Percentiles rank a stretch among this genome's conserved stretches.
Evolutionary conservation across 2,888 invertebrate species (phyloP).

Genomic region (Drosophila helvetica): DNA sequence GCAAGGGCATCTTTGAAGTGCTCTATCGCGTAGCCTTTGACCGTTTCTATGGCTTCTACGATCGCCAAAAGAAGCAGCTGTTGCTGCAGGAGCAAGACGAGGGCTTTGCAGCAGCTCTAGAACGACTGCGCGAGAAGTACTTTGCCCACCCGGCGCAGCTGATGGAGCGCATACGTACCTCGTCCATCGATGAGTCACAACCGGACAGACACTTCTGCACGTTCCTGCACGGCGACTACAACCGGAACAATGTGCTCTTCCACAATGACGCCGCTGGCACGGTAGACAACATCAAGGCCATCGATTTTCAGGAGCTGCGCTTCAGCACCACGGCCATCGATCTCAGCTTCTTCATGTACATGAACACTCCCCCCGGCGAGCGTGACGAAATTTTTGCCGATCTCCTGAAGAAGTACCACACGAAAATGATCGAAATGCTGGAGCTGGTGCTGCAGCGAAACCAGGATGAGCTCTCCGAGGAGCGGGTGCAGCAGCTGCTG

Average conservation of each 20-base stretch:
- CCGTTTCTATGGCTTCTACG: constrained; percentile 80
- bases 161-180: constrained; percentile 74
- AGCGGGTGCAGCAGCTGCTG: constrained; percentile 47
- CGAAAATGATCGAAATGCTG: constrained; percentile 66
- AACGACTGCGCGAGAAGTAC: constrained; percentile 69
- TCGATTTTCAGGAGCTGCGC: constrained; percentile 83
- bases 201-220: constrained; percentile 75
- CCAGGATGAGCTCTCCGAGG: constrained; percentile 32
- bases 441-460: constrained; percentile 65
- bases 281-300: constrained; percentile 77
- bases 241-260: constrained; percentile 83
- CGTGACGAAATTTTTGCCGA: constrained; percentile 70
- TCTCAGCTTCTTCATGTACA: constrained; percentile 81
- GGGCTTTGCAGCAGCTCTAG: constrained; percentile 53
- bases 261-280: constrained; percentile 58
- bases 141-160: constrained; percentile 72
- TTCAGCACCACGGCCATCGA: constrained; percentile 81
- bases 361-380: constrained; percentile 74
- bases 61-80: constrained; percentile 58
- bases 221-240: constrained; percentile 82
- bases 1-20: constrained; percentile 70
- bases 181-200: constrained; percentile 44
- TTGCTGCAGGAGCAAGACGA: constrained; percentile 21
- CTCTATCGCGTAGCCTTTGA: constrained; percentile 80
- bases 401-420: constrained; percentile 76